These are phyloP conservation scores for Drosophila setifemur DNA, from an alignment of 1,140 invertebrate species.

Conservation along the genomic window DNA sequence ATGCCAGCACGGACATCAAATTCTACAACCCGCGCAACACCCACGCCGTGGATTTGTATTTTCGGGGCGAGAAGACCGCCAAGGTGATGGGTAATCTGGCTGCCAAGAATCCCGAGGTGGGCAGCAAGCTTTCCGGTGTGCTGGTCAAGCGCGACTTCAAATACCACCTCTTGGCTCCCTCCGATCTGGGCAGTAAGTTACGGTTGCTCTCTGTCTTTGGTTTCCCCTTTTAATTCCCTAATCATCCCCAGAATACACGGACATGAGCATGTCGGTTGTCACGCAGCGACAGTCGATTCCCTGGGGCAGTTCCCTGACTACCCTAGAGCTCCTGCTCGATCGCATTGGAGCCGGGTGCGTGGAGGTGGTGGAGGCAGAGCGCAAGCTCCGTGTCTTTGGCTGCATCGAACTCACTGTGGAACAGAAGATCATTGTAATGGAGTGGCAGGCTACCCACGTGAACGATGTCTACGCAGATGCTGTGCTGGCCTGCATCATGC, in stretches of 20 bases:
- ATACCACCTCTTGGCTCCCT: slow-evolving; percentile 96
- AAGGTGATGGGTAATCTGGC: slow-evolving; percentile 98
- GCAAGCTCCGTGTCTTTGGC: slow-evolving; percentile 89
- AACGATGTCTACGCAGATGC: slow-evolving; percentile 99
- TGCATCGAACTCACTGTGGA: slow-evolving; percentile 93
- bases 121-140: slow-evolving; percentile 93
- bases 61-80: slow-evolving; percentile 98
- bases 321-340: slow-evolving; percentile 92
- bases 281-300: slow-evolving; percentile 94
- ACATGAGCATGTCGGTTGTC: slow-evolving; percentile 96
- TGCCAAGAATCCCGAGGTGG: slow-evolving; percentile 90
- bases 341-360: slow-evolving; percentile 92
- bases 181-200: slow-evolving; percentile 92
- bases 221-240: not conserved
- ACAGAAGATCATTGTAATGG: slow-evolving; percentile 91
- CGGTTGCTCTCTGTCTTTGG: not conserved
- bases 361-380: slow-evolving; percentile 88
- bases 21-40: slow-evolving; percentile 99
- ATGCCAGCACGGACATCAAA: slow-evolving; percentile 92
- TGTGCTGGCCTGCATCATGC: slow-evolving; percentile 91
- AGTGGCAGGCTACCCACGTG: slow-evolving; percentile 97
- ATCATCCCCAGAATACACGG: slow-evolving; percentile 91
- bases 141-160: slow-evolving; percentile 99
- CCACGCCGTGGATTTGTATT: slow-evolving; percentile 95
- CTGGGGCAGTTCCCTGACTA: slow-evolving; percentile 90